phyloP scores from a whole-genome alignment of 2,113 vertebrate genomes.

The Dasyprocta punctata region DNA sequence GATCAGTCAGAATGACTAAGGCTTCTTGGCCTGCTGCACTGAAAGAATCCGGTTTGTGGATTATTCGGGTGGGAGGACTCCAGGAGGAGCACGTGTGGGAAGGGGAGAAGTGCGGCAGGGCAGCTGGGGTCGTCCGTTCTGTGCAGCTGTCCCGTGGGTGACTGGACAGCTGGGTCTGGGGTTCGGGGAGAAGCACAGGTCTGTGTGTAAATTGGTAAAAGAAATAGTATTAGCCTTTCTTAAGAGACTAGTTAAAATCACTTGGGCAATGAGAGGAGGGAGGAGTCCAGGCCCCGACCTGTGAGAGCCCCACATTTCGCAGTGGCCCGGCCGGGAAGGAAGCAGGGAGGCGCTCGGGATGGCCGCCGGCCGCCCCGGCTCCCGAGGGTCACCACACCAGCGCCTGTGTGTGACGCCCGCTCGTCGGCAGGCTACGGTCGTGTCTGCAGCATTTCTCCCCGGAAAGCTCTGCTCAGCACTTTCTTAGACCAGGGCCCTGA shows the following conservation, averaged over 20 bases:
- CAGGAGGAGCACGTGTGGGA: too few species aligned
- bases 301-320: too few species aligned
- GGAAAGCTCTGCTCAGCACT: background rate
- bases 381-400: fast-evolving
- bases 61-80: too few species aligned
- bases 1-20: too few species aligned
- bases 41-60: too few species aligned
- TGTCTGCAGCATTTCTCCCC: background rate
- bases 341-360: background rate
- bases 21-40: too few species aligned
- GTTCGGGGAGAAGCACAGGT: background rate
- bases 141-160: background rate
- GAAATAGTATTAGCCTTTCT: background rate
- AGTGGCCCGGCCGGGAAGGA: background rate
- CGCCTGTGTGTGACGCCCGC: background rate
- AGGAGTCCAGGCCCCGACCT: background rate
- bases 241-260: background rate
- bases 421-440: fast-evolving
- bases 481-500: background rate
- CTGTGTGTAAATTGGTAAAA: background rate
- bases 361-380: fast-evolving
- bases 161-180: background rate
- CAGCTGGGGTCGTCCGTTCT: background rate
- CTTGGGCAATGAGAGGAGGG: background rate
- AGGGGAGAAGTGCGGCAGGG: background rate